phyloP scores from a whole-genome alignment of 2,113 vertebrate species.

The Chionis minor region DNA sequence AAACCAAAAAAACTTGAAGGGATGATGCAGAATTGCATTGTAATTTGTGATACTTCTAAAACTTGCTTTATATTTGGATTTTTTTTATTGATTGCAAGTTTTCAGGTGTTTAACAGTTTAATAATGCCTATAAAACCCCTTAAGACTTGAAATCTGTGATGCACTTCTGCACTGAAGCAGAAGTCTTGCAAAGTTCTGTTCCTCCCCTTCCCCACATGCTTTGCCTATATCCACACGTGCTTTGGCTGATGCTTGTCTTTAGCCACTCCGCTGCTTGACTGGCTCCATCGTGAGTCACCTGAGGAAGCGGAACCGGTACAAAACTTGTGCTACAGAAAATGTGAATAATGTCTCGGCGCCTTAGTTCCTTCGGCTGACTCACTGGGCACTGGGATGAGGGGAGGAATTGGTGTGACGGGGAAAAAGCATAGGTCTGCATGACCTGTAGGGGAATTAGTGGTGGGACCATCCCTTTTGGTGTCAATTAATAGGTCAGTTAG shows the following conservation, averaged over 20 bases:
- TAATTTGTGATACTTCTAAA: background rate
- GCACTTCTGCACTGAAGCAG: background rate
- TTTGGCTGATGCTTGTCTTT: background rate
- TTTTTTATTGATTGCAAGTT: background rate
- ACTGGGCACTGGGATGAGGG: background rate
- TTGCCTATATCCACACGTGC: background rate
- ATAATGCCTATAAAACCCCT: fast-evolving
- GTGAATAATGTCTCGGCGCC: background rate
- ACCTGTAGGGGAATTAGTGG: background rate
- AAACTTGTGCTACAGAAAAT: background rate
- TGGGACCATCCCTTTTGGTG: background rate
- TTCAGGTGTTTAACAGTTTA: background rate
- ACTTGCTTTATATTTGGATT: background rate
- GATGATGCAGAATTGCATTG: background rate
- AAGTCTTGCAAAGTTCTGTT: background rate
- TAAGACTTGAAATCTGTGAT: background rate
- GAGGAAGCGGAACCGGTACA: background rate
- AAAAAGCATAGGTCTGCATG: fast-evolving
- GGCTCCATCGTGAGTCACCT: background rate
- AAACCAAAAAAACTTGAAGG: background rate
- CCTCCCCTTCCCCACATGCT: background rate
- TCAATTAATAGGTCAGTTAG: background rate
- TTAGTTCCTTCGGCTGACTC: background rate
- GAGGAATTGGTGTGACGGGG: background rate
- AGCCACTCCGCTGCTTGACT: background rate